Evolutionary conservation across 2,797 vertebrate genomes (phyloP), one percentile per base, ranked within the genome.

Genomic region (Bradypus variegatus): DNA sequence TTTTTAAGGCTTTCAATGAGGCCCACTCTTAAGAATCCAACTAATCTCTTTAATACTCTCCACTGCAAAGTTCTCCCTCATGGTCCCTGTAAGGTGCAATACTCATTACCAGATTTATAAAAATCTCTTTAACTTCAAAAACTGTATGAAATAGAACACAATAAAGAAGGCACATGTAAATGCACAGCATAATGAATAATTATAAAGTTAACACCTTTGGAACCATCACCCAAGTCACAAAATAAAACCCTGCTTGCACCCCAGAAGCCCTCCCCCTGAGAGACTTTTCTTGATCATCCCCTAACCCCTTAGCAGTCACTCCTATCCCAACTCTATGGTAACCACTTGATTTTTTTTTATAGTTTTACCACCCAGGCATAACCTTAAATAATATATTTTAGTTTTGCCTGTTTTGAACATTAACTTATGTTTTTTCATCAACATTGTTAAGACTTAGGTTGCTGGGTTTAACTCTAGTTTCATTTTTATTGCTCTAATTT

Each of bases 101-200:
- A 29, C 33, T 67, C 31, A 41, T 69, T 92, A 91, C 2, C 53
- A 33, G 18, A 89, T 45, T 88, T 36, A 85, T 60, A 83, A 89
- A 90, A 64, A 62, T 73, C 29, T 67, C 9, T 55, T 87, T 82
- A 88, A 50, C 53, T 88, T 80, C 19, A 79, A 83, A 90, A 75
- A 33, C 50, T 77, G 29, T 33, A 91, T 70, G 14, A 80, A 81
- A 65, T 29, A 89, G 36, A 84, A 62, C 27, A 91, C 18, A 75
- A 60, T 58, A 84, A 77, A 25, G 88, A 91, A 92, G 89, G 69
- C 9, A 81, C 45, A 65, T n/a, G 53, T 78, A 92, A 79, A 79
- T 36, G 23, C 18, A 78, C 16, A 78, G 27, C 29, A 70, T 62
- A 92, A 78, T 36, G n/a, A 83, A 48, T 82, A 67, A 90, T 45